Evolutionary conservation across 2,888 invertebrate species (phyloP), one percentile per base, ranked within the genome.

Genomic region (Stegana nigrithorax): DNA sequence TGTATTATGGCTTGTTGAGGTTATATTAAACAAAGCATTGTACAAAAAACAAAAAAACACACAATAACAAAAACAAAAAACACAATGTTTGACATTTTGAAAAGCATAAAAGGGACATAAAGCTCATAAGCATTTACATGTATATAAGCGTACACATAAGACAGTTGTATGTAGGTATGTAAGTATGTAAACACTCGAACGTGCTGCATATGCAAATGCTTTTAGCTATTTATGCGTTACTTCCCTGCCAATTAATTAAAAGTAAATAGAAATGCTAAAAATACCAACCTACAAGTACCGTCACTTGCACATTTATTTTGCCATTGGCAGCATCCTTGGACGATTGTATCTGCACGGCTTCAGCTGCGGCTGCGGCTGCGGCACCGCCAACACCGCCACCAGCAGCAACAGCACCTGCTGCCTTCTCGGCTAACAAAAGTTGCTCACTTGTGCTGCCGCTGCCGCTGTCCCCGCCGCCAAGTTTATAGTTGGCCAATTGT

Each of bases 261-360:
- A n/a, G n/a, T n/a, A n/a, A n/a, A n/a, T n/a, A n/a, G n/a, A n/a
- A n/a, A n/a, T n/a, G n/a, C n/a, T n/a, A n/a, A n/a, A n/a, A n/a
- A 6, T 62, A 85, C 86, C 85, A 71, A 86, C 86, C 86, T 75
- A 94, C 95, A 87, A 93, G 91, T 86, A 93, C 93, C 84, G 93
- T 93, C 85, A 93, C 93, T 88, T 92, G 93, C 85, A 93, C 93
- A 89, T 92, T 93, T 87, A 92, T 93, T 89, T 94, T 94, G 85
- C 93, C 93, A 88, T 94, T 94, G 63, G 76, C 72, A 58, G 84
- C 78, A 87, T 92, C 89, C 81, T 89, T 89, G 67, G 86, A 86
- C 55, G 87, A 84, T 72, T 86, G 83, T 72, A 85, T 84, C 68
- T 83, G 82, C 26, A 83, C 73, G 47, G 82, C 78, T 63, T 83